Conservation (phyloP, 2,113 vertebrate genomes). For the Myanophis thanlyinensis region DNA sequence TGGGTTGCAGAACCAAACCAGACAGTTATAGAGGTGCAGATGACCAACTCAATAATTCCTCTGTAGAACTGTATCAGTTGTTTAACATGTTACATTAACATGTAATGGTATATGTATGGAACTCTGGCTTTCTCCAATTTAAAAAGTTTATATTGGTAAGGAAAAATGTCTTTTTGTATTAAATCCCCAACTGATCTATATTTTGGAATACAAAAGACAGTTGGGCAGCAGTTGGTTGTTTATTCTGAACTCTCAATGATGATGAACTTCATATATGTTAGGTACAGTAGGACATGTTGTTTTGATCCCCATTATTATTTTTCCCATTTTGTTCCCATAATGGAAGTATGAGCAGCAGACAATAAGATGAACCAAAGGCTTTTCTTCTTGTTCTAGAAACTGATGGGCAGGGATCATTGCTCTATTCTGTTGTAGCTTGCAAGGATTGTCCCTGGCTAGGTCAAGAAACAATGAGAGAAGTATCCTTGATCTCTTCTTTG, state of each 20-base stretch:
- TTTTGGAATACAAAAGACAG: not conserved
- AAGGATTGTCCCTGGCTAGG: not conserved
- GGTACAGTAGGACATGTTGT: not conserved
- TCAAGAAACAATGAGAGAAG: not conserved
- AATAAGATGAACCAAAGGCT: not conserved
- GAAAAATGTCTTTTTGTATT: not conserved
- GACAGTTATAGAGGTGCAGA: no score
- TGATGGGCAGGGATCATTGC: not conserved
- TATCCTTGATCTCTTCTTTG: not conserved
- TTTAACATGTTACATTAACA: no score
- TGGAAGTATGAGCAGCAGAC: not conserved
- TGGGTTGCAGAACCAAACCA: no score
- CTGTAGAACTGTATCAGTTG: no score
- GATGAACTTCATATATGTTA: not conserved
- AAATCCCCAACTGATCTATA: not conserved
- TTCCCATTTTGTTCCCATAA: not conserved
- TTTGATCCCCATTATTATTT: not conserved
- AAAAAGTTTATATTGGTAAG: not conserved
- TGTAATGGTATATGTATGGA: no score
- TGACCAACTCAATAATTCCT: no score
- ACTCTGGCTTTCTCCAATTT: not conserved
- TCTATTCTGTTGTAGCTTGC: not conserved
- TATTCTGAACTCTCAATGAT: not conserved
- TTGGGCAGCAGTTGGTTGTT: not conserved
- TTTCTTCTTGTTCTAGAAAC: not conserved